Conservation (phyloP, 2,888 invertebrate species). For the Bembecia ichneumoniformis region DNA sequence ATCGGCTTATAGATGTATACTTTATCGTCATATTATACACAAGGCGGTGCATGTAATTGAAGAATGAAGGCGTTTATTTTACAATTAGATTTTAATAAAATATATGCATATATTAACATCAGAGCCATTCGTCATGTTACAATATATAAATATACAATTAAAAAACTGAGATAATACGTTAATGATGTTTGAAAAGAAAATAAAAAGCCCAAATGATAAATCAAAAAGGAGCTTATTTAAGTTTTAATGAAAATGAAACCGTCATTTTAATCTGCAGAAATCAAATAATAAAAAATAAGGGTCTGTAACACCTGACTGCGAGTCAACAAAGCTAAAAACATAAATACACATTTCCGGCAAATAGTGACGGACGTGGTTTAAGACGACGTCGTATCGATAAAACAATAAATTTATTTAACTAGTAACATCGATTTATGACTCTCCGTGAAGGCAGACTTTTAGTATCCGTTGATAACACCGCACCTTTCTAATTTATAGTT, state of each 20-base stretch:
- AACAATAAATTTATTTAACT: neutral
- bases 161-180: too few species aligned
- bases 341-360: slow-evolving; percentile 11
- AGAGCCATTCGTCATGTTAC: too few species aligned
- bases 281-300: slow-evolving; percentile 24
- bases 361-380: neutral
- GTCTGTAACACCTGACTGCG: slow-evolving; percentile 31
- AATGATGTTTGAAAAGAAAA: too few species aligned
- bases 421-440: neutral
- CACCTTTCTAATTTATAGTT: neutral
- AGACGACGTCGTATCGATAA: neutral
- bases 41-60: too few species aligned
- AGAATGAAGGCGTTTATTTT: too few species aligned
- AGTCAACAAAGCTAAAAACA: slow-evolving; percentile 34
- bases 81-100: too few species aligned
- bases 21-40: too few species aligned
- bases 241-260: neutral
- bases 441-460: neutral
- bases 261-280: slow-evolving; percentile 11
- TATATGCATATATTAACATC: too few species aligned
- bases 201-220: too few species aligned
- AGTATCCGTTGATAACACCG: neutral
- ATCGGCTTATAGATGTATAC: too few species aligned
- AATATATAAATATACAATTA: too few species aligned
- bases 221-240: too few species aligned